These are phyloP conservation scores for Pachypeltis micranthus DNA, from an alignment of 1,140 invertebrate species.

Conservation along the genomic window DNA sequence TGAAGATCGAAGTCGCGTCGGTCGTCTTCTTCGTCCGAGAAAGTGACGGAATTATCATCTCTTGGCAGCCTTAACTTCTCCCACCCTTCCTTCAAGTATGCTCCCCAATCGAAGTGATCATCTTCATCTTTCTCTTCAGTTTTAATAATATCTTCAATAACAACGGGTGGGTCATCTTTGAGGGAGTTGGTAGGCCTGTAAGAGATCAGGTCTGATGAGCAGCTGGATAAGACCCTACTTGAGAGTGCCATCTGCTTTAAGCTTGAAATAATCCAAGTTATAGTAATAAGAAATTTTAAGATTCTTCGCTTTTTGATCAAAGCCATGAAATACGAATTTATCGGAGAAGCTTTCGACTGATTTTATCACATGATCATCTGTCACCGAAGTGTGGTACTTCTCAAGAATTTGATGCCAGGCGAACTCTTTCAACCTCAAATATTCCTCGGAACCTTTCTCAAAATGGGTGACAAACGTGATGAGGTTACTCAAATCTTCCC, in stretches of 20 bases:
- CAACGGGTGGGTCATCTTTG: too few species aligned
- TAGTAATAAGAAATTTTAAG: neutral
- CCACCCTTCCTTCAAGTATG: too few species aligned
- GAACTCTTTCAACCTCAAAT: neutral
- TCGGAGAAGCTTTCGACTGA: neutral
- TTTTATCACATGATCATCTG: neutral
- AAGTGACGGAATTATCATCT: neutral
- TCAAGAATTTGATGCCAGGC: neutral
- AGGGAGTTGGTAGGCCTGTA: too few species aligned
- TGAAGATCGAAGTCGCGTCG: neutral
- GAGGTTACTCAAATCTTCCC: neutral
- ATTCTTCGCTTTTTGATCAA: constrained; percentile 1
- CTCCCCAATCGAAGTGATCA: neutral
- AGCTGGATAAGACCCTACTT: too few species aligned
- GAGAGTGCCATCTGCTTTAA: neutral
- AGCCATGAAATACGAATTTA: constrained; percentile 3
- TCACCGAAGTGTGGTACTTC: neutral
- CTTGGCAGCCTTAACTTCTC: too few species aligned
- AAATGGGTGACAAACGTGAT: neutral
- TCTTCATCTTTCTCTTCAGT: neutral
- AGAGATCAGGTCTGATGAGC: too few species aligned
- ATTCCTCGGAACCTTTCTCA: neutral
- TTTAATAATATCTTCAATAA: too few species aligned
- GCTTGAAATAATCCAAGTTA: neutral
- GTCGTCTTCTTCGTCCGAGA: neutral